Evolutionary conservation across 2,113 vertebrate species (phyloP), one percentile per base, ranked within the genome.

Genomic region (Rhinolophus sinicus): DNA sequence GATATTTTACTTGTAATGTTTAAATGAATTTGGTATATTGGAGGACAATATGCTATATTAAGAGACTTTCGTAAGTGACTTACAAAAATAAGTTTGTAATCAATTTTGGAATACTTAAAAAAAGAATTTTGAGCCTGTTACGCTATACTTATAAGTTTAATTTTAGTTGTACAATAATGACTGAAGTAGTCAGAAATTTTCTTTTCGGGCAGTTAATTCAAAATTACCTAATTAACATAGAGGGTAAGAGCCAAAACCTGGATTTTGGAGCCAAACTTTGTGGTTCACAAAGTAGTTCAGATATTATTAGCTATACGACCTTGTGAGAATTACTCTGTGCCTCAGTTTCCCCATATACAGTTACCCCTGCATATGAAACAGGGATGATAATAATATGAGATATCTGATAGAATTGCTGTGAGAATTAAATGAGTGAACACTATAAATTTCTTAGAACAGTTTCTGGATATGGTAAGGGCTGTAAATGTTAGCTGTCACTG

Each of bases 81-180:
- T 35, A 83, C 16, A 94, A 69, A 82, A 72, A 38, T 67, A 38
- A 81, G 28, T 75, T 69, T 93, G 11, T 88, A 77, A 83, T 80
- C 47, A 64, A 40, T 81, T 92, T 33, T 50, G n/a, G 28, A 83
- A 47, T 30, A 73, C 35, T 50, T 56, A 50, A 56, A 89, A 50
- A 56, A 89, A 85, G 22, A 76, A 94, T 80, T 67, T 90, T 72
- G 33, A 92, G 88, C 14, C 18, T 73, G 6, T 67, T 70, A 83
- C 10, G 50, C 11, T 64, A 1, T 54, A n/a, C 19, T 88, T 54
- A 6, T 69, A 60, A 69, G 38, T 62, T 81, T 91, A 73, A 73
- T 90, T 95, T 90, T 96, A 70, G n/a, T 72, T 94, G 85, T 88
- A 81, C 1, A 72, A 78, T 54, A 92, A 67, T 94, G 65, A 67